phyloP scores from a whole-genome alignment of 2,113 vertebrate genomes.

The Galemys pyrenaicus region DNA sequence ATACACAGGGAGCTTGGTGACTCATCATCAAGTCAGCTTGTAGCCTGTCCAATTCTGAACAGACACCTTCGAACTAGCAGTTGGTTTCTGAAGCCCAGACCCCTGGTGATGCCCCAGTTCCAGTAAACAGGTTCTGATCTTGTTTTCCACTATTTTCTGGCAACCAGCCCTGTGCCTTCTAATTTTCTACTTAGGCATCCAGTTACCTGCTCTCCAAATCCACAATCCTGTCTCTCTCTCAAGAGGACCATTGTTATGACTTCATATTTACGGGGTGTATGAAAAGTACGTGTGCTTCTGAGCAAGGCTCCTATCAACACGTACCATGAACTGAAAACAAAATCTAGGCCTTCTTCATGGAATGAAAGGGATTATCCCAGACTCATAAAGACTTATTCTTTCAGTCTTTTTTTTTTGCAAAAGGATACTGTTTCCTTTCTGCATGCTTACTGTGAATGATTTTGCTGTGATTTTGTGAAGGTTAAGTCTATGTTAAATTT shows the following conservation, averaged over 20 bases:
- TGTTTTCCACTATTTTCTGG: constrained; percentile 25
- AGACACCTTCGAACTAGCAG: background rate
- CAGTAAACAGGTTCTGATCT: background rate
- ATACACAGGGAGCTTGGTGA: background rate
- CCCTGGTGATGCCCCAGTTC: background rate
- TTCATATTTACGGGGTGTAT: background rate
- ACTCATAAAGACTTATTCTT: constrained; percentile 12
- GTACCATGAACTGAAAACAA: background rate
- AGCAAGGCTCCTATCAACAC: background rate
- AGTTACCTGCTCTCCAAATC: constrained; percentile 14
- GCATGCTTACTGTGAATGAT: background rate
- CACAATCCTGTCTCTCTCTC: background rate
- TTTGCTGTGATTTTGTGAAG: background rate
- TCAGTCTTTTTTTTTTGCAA: background rate
- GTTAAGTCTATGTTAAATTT: background rate
- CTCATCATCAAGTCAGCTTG: background rate
- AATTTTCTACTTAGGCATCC: background rate
- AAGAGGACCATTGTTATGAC: background rate
- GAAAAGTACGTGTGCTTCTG: background rate
- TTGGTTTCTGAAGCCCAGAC: background rate
- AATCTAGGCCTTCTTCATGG: background rate
- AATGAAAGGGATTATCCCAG: background rate
- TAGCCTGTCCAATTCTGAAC: background rate
- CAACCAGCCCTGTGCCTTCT: background rate
- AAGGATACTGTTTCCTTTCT: background rate